These are phyloP conservation scores for Bovichtus variegatus DNA, from an alignment of 2,797 vertebrate species.

Conservation along the genomic window DNA sequence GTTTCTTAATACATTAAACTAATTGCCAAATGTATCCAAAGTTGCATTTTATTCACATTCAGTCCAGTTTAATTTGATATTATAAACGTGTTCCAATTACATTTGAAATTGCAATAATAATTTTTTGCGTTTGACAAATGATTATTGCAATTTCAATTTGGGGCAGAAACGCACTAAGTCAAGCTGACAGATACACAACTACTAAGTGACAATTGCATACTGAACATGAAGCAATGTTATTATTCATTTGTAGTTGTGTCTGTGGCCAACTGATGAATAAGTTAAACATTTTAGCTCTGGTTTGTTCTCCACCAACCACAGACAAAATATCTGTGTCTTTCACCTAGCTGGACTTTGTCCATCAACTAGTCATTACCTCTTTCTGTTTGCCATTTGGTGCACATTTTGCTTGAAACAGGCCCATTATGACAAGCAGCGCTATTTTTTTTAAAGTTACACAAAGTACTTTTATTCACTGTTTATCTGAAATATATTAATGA, in stretches of 20 bases:
- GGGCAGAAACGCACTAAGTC: neutral
- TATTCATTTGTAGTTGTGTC: neutral
- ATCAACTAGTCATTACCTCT: neutral
- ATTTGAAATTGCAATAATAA: neutral
- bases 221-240: neutral
- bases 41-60: neutral
- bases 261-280: neutral
- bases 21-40: neutral
- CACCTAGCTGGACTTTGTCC: neutral
- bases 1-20: neutral
- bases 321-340: neutral
- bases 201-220: neutral
- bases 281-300: neutral
- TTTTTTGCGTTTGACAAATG: too few species aligned
- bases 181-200: neutral
- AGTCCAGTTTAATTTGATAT: neutral
- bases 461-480: neutral
- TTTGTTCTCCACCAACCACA: neutral
- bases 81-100: neutral
- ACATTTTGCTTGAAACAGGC: neutral
- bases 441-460: neutral
- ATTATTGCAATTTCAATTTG: too few species aligned
- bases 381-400: neutral
- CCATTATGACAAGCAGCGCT: neutral
- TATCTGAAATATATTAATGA: neutral